Base-by-base conservation (phyloP, 2,797 vertebrate genomes). In the Apogon hyalosoma region DNA sequence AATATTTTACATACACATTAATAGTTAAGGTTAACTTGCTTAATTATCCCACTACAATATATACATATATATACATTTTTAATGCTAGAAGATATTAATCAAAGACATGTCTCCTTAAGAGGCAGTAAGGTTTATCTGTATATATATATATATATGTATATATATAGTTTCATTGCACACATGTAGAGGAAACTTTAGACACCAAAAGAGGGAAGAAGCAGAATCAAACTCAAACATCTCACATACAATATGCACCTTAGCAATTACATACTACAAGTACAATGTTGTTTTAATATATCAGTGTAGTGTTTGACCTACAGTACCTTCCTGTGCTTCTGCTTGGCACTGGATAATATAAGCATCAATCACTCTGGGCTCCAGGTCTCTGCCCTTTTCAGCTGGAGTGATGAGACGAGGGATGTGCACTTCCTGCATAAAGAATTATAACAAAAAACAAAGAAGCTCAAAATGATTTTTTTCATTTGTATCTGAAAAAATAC, bases 261-360 rank as follows among this genome's bases (percentile, higher is more conserved):
- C 33, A 36, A 36, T 36, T 8, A 36, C 33, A 36, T 36, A 8
- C 33, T 1, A 36, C 33, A 36, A 9, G 3, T 10, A 36, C 2
- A 7, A 1, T 33, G 14, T 16, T 3, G 46, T 10, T 14, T 39
- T 45, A 14, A 12, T 16, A 14, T 19, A n/a, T 5, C 10, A 9
- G n/a, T 21, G 14, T 21, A 46, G 7, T 2, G 9, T 45, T 38
- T n/a, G 14, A 36, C 39, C 11, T 15, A 0, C 18, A 28, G 7
- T 93, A 99, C 98, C 97, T 97, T 99, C 98, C 77, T 99, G 98
- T 7, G 97, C 98, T 90, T 99, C 98, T 1, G 97, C 98, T 88
- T 99, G 98, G 81, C 96, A 96, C 80, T 99, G 98, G 59, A 98
- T 86, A 62, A 97, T 91, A 33, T 98, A 99, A 0, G 96, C 91